These are phyloP conservation scores for Caenorhabditis doughertyi DNA, from an alignment of 2,888 invertebrate genomes.

Conservation along the genomic window DNA sequence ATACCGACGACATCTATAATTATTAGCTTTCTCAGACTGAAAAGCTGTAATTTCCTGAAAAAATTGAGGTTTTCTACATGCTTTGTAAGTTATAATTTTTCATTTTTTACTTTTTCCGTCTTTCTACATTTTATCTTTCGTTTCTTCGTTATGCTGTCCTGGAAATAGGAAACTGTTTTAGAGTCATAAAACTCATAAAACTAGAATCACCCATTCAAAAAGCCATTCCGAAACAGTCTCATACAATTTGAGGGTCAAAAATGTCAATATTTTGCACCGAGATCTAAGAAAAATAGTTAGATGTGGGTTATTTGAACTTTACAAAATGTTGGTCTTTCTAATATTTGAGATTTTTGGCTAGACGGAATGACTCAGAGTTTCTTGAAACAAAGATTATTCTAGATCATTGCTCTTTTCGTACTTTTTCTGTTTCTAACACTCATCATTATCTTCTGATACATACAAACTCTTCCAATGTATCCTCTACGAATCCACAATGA, in stretches of 20 bases:
- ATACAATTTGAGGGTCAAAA: too few species aligned
- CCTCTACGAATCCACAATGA: not conserved
- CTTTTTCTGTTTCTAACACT: not conserved
- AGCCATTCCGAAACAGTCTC: too few species aligned
- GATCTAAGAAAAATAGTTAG: too few species aligned
- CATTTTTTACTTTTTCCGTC: not conserved
- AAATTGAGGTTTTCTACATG: not conserved
- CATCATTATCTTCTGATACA: not conserved
- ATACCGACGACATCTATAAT: not conserved
- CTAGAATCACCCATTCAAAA: too few species aligned
- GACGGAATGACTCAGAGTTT: too few species aligned
- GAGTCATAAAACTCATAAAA: too few species aligned
- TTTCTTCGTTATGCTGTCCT: too few species aligned
- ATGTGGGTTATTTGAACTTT: too few species aligned
- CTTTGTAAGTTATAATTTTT: conserved; percentile 1
- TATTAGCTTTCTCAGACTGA: not conserved
- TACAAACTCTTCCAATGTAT: not conserved
- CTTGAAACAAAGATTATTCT: not conserved
- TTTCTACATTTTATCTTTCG: not conserved
- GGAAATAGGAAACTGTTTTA: too few species aligned
- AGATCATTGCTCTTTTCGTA: not conserved
- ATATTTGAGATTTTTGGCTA: too few species aligned
- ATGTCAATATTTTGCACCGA: too few species aligned
- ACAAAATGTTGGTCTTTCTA: too few species aligned
- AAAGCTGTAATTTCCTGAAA: conserved; percentile 1